Evolutionary conservation across 1,140 invertebrate species (phyloP), one percentile per base, ranked within the genome.

Genomic region (Caenorhabditis tropicalis): DNA sequence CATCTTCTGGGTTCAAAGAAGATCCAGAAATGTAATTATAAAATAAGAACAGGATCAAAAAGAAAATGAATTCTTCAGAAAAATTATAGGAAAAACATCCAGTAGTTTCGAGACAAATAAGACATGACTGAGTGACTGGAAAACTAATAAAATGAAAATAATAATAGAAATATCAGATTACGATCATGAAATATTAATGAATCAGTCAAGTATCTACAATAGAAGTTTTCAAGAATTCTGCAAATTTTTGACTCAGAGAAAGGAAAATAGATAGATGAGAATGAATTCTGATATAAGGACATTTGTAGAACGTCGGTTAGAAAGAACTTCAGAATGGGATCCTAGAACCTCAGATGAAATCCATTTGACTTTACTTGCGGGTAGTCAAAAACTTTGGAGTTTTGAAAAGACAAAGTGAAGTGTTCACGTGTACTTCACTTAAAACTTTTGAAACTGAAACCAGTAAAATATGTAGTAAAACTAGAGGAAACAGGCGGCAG

Each of bases 401-500:
- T 27, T 56, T 15, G 7, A 27, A 24, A 4, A 9, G 6, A 56
- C 43, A n/a, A 56, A 27, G 53, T 56, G 53, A 65, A 65, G 58
- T 39, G 29, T 65, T 36, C 33, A 33, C 12, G 31, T 65, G 29
- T 33, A 16, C 15, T 5, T 36, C 15, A 16, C 29, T 27, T 10
- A 21, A 33, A 65, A 24, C 19, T 65, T 74, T 46, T 9, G 33
- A 43, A 43, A 43, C n/a, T 74, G 65, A 74, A 74, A 74, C 65
- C 65, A 74, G 65, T 39, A 74, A 74, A 74, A 74, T 24, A 33
- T 36, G 58, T n/a, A 65, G 65, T 74, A 74, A 74, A 74, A 74
- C 36, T 46, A 12, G 21, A 31, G 24, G 53, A 10, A 58, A 58
- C 16, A 33, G 53, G 7, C 9, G n/a, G 24, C 4, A 58, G 53